Evolutionary conservation across 23 tunicate genomes (phyloP), one percentile per base, ranked within the genome.

Genomic region (Halocynthia aurantium): DNA sequence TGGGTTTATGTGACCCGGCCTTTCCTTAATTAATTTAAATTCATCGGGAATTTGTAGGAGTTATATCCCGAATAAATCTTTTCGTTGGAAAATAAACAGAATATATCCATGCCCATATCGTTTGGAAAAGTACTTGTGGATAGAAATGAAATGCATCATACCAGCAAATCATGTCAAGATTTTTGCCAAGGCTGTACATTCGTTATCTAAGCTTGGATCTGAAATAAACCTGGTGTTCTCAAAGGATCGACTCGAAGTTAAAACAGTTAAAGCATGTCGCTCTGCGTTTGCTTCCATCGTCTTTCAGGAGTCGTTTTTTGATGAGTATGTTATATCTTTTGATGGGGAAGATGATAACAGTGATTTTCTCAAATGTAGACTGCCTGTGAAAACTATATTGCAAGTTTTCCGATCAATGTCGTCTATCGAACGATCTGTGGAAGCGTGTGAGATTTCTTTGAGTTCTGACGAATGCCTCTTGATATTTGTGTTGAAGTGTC

Each of bases 321-420:
- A 84, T 73, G 68, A 17, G 31, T 87, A 87, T 72, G 80, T 53
- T 40, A 22, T 58, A 6, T 69, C 81, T 7, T 52, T 57, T 11
- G 76, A 73, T 0, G 67, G 8, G 20, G 76, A 53, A 12, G 88
- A 78, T 9, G 82, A 76, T 7, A 76, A 80, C 69, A 62, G 69
- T 21, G 80, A 80, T 19, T 54, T 7, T 50, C 78, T 88, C 49
- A 72, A 69, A 51, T 92, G 92, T 65, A 92, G 83, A 82, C 81
- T 92, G 51, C 86, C 92, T 13, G 81, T 86, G 2, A 92, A 92
- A 69, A 92, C 88, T 11, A 52, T 92, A 31, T 77, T 92, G 17
- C 98, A 92, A 86, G 98, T 92, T 69, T 92, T 92, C 70, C 90
- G 89, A 56, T 92, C 98, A 5, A 50, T 92, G n/a, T 77, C 78